phyloP scores from a whole-genome alignment of 2,888 invertebrate species.

The Drosophila tripunctata region DNA sequence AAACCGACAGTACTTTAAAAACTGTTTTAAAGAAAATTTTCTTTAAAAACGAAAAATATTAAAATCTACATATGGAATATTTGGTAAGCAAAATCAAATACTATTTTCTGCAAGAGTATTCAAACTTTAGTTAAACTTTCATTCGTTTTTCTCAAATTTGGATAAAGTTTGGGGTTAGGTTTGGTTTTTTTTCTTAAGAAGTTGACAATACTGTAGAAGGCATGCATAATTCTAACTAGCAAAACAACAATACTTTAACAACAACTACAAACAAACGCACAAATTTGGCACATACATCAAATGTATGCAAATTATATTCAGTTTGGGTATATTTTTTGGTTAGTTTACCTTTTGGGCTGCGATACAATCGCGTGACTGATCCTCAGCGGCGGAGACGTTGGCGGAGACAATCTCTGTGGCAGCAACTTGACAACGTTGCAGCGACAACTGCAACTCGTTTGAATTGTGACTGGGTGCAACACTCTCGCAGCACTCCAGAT shows the following conservation, averaged over 20 bases:
- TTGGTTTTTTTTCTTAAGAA: constrained; percentile 29
- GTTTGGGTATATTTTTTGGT: neutral
- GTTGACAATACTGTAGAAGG: constrained; percentile 75
- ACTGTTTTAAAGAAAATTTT: no score
- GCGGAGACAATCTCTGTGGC: constrained; percentile 57
- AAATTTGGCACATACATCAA: constrained; percentile 44
- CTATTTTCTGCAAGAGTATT: neutral
- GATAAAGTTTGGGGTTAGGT: constrained; percentile 28
- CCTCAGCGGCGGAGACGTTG: constrained; percentile 48
- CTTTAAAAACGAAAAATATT: no score
- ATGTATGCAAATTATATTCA: constrained; percentile 21
- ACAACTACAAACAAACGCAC: constrained; percentile 47
- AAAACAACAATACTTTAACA: constrained; percentile 17
- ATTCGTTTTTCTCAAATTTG: constrained; percentile 22
- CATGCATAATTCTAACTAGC: constrained; percentile 64
- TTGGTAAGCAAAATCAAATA: neutral
- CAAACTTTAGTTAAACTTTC: neutral
- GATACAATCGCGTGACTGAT: constrained; percentile 80
- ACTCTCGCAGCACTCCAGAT: constrained; percentile 68
- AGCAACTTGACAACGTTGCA: constrained; percentile 61
- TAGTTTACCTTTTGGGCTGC: constrained; percentile 77
- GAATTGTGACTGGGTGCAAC: constrained; percentile 62
- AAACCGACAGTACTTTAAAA: no score
- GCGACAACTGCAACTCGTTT: constrained; percentile 57
- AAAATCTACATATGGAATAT: no score